These are phyloP conservation scores for Lordiphosa andalusiaca DNA, from an alignment of 2,888 invertebrate genomes.

Conservation along the genomic window DNA sequence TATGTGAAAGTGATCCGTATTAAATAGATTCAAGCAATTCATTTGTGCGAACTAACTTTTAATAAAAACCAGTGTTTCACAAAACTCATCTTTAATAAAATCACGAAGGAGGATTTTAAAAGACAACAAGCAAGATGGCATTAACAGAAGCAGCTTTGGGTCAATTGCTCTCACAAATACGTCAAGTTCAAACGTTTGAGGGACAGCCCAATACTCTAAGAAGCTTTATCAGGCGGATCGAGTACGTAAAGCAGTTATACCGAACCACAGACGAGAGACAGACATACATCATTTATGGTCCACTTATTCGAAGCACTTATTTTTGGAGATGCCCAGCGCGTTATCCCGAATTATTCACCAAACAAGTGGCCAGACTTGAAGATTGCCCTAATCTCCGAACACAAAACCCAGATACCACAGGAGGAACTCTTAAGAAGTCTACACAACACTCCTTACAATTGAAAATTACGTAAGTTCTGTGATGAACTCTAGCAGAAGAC, in stretches of 20 bases:
- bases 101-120: too few species aligned
- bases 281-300: conserved; percentile 6
- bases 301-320: conserved; percentile 6
- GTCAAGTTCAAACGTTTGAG: too few species aligned
- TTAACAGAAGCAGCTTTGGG: neutral
- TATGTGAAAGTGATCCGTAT: too few species aligned
- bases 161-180: too few species aligned
- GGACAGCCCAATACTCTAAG: too few species aligned
- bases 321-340: conserved; percentile 4
- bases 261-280: conserved; percentile 1
- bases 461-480: conserved; percentile 13
- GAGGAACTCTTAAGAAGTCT: conserved; percentile 9
- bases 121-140: neutral
- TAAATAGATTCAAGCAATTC: too few species aligned
- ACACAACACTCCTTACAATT: neutral
- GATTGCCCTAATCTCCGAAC: conserved; percentile 7
- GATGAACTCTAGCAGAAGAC: conserved; percentile 7
- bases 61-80: too few species aligned
- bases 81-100: too few species aligned
- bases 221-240: conserved; percentile 2
- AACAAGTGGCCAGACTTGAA: conserved; percentile 7
- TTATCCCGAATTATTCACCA: neutral
- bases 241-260: conserved; percentile 5
- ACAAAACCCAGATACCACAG: conserved; percentile 18
- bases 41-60: too few species aligned